Percentiles rank a stretch among this genome's conserved stretches.
These are phyloP conservation scores for Aulostomus chinensis DNA, from an alignment of 2,797 vertebrate species.

Conservation along the genomic window DNA sequence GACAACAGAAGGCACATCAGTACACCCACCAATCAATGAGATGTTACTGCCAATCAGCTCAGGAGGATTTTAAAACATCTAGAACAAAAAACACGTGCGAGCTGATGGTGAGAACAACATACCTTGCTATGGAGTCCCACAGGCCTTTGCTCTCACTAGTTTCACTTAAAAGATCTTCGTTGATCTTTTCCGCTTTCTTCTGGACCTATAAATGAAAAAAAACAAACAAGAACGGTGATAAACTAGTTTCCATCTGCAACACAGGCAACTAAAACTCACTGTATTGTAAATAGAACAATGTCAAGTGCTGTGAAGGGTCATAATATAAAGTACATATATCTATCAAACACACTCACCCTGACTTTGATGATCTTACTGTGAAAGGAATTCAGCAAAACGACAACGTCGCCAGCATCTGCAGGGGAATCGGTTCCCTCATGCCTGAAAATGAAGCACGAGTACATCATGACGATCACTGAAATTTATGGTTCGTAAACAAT, in stretches of 20 bases:
- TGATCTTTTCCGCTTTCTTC: slow-evolving; percentile 88
- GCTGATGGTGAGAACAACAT: slow-evolving; percentile 15
- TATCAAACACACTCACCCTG: slow-evolving; percentile 81
- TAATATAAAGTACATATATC: not conserved
- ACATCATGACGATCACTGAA: slow-evolving; percentile 1
- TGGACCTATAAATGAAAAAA: slow-evolving; percentile 81
- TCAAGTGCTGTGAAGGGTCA: not conserved
- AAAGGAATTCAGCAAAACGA: slow-evolving; percentile 90
- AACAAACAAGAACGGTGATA: slow-evolving; percentile 5
- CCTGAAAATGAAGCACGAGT: slow-evolving; percentile 64
- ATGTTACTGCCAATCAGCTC: slow-evolving; percentile 25
- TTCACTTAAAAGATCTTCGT: slow-evolving; percentile 89
- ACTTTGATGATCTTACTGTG: slow-evolving; percentile 96
- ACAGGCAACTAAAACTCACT: too few relatives aligned
- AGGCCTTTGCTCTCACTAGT: slow-evolving; percentile 79
- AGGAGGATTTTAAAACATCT: not conserved
- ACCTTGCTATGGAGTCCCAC: slow-evolving; percentile 89
- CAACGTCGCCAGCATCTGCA: slow-evolving; percentile 78
- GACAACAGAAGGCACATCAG: slow-evolving; percentile 45
- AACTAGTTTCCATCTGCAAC: not conserved
- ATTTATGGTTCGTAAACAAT: too few relatives aligned
- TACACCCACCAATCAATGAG: slow-evolving; percentile 37
- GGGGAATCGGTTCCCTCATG: slow-evolving; percentile 93
- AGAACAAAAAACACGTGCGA: not conserved
- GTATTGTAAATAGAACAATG: not conserved